Evolutionary conservation across 1,140 invertebrate genomes (phyloP).

Genomic region (Sitophilus oryzae): DNA sequence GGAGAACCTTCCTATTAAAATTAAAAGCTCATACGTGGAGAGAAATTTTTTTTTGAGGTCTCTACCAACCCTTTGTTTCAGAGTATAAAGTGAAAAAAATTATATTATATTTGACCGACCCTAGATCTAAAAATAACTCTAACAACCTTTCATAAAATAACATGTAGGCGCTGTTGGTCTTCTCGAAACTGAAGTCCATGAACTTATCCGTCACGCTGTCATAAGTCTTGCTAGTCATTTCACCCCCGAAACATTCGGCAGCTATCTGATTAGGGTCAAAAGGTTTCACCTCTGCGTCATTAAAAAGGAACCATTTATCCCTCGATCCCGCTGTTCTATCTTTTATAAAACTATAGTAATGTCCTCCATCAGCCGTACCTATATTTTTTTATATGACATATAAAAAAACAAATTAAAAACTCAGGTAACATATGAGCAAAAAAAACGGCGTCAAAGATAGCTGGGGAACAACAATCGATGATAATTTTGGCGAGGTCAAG

Average conservation of each 20-base stretch:
- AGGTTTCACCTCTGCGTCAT: conserved; percentile 93
- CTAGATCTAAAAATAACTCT: neutral
- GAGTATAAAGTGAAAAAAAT: no score
- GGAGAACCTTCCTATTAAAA: no score
- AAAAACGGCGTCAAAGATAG: no score
- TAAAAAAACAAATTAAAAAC: conserved; percentile 1
- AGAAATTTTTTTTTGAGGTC: no score
- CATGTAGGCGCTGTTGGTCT: conserved; percentile 97
- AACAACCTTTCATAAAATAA: conserved; percentile 83
- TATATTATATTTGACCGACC: no score
- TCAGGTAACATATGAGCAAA: no score
- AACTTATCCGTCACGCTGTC: conserved; percentile 94
- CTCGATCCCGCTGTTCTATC: conserved; percentile 65
- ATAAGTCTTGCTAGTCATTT: conserved; percentile 96
- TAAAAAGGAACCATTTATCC: conserved; percentile 92
- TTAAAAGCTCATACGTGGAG: no score
- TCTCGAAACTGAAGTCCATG: conserved; percentile 96
- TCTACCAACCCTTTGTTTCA: no score
- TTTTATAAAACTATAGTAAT: conserved; percentile 95
- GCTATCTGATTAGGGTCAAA: conserved; percentile 93
- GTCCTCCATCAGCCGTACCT: conserved; percentile 85
- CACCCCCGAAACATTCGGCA: conserved; percentile 92
- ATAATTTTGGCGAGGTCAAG: no score
- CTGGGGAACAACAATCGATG: no score
- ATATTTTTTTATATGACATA: neutral